phyloP scores from a whole-genome alignment of 2,888 invertebrate genomes.

The Tryphoninae sp. region DNA sequence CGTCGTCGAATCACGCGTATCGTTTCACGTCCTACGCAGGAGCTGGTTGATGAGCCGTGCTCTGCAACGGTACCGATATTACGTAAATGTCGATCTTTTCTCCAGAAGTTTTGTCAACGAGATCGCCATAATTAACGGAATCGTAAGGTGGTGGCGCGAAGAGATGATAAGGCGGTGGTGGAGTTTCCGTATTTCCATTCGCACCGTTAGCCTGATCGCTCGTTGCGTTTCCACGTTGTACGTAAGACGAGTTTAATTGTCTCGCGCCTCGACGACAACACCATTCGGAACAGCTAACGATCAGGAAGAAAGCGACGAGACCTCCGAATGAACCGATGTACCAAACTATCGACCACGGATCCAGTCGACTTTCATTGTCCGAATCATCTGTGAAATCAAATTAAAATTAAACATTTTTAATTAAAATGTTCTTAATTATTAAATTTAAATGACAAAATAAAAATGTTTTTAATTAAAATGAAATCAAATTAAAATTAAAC shows the following conservation, averaged over 20 bases:
- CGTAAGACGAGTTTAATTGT: slow-evolving; percentile 73
- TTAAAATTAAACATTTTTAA: background rate
- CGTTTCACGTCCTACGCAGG: slow-evolving; percentile 63
- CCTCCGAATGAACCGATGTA: slow-evolving; percentile 84
- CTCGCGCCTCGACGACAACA: slow-evolving; percentile 82
- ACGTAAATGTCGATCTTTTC: slow-evolving; percentile 82
- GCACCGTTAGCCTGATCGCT: slow-evolving; percentile 53
- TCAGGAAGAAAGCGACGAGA: slow-evolving; percentile 83
- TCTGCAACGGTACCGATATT: slow-evolving; percentile 81
- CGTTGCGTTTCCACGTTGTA: slow-evolving; percentile 69
- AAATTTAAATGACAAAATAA: no score
- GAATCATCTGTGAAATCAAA: slow-evolving; percentile 66
- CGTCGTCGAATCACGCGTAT: slow-evolving; percentile 9
- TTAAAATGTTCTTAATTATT: no score
- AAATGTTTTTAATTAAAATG: no score
- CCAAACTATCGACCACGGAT: slow-evolving; percentile 84
- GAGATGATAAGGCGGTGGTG: slow-evolving; percentile 83
- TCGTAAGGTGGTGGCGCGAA: slow-evolving; percentile 84
- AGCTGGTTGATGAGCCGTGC: slow-evolving; percentile 72
- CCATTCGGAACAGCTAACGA: slow-evolving; percentile 84
- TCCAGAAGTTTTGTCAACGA: slow-evolving; percentile 77
- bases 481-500: slow-evolving; percentile 23
- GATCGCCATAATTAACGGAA: slow-evolving; percentile 81
- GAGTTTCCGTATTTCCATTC: slow-evolving; percentile 77
- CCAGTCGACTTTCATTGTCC: slow-evolving; percentile 77